Evolutionary conservation across 2,888 invertebrate species (phyloP), one percentile per base, ranked within the genome.

Genomic region (Apantesis nais): DNA sequence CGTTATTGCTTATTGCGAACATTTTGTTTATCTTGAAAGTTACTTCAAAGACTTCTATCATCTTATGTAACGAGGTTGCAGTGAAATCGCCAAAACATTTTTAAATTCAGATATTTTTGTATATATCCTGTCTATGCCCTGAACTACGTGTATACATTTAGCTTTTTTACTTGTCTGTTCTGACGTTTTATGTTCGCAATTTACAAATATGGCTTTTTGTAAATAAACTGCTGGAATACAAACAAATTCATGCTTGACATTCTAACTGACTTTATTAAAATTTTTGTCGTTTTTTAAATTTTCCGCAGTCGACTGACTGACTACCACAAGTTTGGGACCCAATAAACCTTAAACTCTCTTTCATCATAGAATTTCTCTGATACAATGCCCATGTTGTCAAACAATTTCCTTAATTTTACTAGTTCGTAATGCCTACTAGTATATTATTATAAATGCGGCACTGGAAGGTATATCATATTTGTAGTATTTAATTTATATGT

Each of bases 11-110:
- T 66, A n/a, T 66, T 68, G 72, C 60, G 5, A 58, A 70, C 31
- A 72, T 60, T 66, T 70, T 75, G 69, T 78, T 72, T 58, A 72
- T 34, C 31, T 78, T 71, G 29, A 31, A 61, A n/a, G 69, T 31
- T 31, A 64, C 63, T 73, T 67, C 39, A 66, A 72, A 69, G 68
- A 52, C 52, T 70, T 44, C 14, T 39, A 58, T 44, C 44, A 64
- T n/a, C 22, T 52, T 65, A 14, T 22, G 48, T 65, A 52, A 65
- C 34, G 31, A 25, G 34, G 19, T 34, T 65, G 29, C 29, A 16
- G 29, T 29, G 29, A 16, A 16, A 58, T 58, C 7, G 14, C 5
- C 0, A 58, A 58, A 29, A 5, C 2, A 29, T 29, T 58, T 2
- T 52, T 52, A 22, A n/a, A 52, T 52, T 52, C n/a, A n/a, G n/a